Percentiles rank a stretch among this genome's conserved stretches.
Evolutionary conservation across 2,888 invertebrate species (phyloP).

Genomic region (Polymixis flavicincta): DNA sequence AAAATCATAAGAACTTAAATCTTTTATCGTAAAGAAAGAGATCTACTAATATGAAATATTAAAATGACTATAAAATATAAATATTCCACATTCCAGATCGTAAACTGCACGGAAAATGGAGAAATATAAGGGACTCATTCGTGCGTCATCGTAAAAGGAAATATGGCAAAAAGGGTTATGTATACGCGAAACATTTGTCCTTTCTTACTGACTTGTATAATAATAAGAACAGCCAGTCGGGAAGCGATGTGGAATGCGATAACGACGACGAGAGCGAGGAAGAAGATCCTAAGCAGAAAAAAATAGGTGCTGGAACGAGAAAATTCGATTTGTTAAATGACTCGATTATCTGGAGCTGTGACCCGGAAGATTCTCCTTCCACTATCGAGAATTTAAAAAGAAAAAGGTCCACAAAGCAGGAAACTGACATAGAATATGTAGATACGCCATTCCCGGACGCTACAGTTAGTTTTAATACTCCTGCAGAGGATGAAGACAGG

Average conservation of each 20-base stretch:
- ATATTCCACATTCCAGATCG: conserved; percentile 75
- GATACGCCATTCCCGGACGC: conserved; percentile 74
- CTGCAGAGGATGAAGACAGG: conserved; percentile 79
- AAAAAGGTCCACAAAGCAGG: conserved; percentile 66
- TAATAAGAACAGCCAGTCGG: conserved; percentile 68
- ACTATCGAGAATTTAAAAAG: conserved; percentile 74
- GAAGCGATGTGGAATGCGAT: conserved; percentile 73
- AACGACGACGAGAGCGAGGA: conserved; percentile 73
- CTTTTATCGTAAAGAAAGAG: conserved; percentile 1
- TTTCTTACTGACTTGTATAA: conserved; percentile 79
- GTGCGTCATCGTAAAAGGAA: conserved; percentile 78
- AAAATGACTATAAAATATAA: conserved; percentile 39
- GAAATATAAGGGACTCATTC: conserved; percentile 85
- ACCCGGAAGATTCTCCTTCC: conserved; percentile 69
- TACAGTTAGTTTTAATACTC: conserved; percentile 61
- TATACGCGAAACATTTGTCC: conserved; percentile 80
- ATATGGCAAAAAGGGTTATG: conserved; percentile 75
- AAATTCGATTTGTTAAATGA: conserved; percentile 67
- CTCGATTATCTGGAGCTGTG: conserved; percentile 69
- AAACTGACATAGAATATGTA: conserved; percentile 76
- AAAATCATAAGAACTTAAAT: neutral
- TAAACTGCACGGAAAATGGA: conserved; percentile 84
- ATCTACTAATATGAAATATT: neutral
- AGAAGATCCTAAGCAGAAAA: conserved; percentile 71
- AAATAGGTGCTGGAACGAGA: conserved; percentile 62